These are phyloP conservation scores for Myotis davidii DNA, from an alignment of 2,113 vertebrate genomes.

Conservation along the genomic window DNA sequence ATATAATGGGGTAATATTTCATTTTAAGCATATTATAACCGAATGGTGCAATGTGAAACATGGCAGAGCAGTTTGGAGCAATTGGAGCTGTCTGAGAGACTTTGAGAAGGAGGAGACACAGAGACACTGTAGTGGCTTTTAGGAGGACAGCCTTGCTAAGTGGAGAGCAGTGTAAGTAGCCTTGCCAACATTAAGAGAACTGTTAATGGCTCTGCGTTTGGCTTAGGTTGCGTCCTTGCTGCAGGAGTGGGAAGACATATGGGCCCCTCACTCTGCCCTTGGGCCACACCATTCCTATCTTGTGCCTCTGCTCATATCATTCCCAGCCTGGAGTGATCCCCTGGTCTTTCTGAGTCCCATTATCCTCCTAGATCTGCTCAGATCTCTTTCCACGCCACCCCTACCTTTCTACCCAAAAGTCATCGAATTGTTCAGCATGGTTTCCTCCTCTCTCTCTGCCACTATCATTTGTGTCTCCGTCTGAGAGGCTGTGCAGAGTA, in stretches of 20 bases:
- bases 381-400: not conserved
- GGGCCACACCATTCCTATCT: not conserved
- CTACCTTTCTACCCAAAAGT: not conserved
- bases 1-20: not conserved
- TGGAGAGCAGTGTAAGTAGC: not conserved
- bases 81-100: not conserved
- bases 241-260: not conserved
- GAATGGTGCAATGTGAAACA: not conserved
- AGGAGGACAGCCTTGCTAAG: not conserved
- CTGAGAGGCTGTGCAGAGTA: not conserved
- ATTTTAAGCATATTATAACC: not conserved
- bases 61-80: not conserved
- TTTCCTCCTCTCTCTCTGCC: not conserved
- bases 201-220: not conserved
- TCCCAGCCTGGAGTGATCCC: not conserved
- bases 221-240: not conserved
- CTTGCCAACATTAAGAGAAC: not conserved
- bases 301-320: not conserved
- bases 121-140: not conserved
- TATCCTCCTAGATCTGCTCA: not conserved
- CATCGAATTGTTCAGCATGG: not conserved
- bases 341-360: not conserved
- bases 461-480: not conserved
- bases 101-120: accelerated
- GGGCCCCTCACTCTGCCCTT: not conserved